Conservation (phyloP, 2,113 vertebrate genomes). For the Eulemur macaco region DNA sequence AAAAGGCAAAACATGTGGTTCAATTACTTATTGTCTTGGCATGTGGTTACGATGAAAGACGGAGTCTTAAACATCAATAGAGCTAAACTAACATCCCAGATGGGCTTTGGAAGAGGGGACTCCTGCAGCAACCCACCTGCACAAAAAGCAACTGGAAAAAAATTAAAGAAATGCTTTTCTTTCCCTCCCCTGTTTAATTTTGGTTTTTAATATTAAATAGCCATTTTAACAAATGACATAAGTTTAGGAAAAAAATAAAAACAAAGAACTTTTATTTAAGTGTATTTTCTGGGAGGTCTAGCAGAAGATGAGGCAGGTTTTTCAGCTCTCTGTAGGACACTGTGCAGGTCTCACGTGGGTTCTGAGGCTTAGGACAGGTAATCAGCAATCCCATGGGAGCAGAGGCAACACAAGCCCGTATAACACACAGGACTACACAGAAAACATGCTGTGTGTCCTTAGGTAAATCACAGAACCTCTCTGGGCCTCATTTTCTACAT, state of each 20-base stretch:
- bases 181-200: conserved; percentile 69
- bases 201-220: conserved; percentile 72
- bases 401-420: background rate
- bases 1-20: conserved; percentile 87
- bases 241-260: conserved; percentile 42
- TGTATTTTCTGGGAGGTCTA: conserved; percentile 9
- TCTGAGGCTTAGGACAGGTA: background rate
- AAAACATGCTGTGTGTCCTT: background rate
- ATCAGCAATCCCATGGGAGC: background rate
- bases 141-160: conserved; percentile 82
- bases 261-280: conserved; percentile 38
- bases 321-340: background rate
- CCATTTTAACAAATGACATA: conserved; percentile 66
- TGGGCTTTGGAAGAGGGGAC: conserved; percentile 85
- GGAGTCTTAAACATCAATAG: conserved; percentile 86
- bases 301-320: background rate
- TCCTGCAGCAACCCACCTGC: conserved; percentile 89
- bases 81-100: conserved; percentile 89
- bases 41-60: conserved; percentile 87
- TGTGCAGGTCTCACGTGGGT: background rate
- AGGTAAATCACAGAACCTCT: background rate
- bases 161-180: conserved; percentile 67
- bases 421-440: background rate
- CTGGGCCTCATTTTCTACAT: background rate
- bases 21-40: conserved; percentile 88